Evolutionary conservation across 2,888 invertebrate species (phyloP), one percentile per base, ranked within the genome.

Genomic region (Harpagoxenus sublaevis): DNA sequence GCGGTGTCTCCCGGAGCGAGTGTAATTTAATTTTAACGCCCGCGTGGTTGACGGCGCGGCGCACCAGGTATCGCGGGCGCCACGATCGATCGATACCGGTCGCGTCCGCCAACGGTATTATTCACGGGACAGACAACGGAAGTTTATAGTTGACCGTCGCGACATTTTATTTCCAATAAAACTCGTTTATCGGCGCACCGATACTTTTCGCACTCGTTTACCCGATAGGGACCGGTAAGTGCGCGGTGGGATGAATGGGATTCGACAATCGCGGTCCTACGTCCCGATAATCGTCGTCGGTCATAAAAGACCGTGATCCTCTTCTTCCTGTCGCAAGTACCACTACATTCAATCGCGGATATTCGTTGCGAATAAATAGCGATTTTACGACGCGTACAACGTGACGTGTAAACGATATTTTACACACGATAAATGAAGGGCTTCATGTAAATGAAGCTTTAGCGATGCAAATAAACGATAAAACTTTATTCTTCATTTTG

Each of bases 11-110:
- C 57, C 23, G 53, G 48, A 66, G 66, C 48, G 66, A 79, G 84
- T 66, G 81, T 86, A 90, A 90, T 90, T 89, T 85, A 86, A 89
- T 86, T 90, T 86, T 74, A 89, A 83, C 86, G 73, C 66, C 70
- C 83, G 68, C 79, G 65, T 31, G 66, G 60, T 42, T 15, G 78
- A 9, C 42, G 42, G 35, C 5, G 9, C 48, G 66, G 48, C 35
- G 45, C 65, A 77, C 75, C 75, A 53, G 86, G 68, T 83, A 88
- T 84, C 66, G 73, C 71, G 70, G 9, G 10, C 39, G 45, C 35
- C 35, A 60, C 60, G 48, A 68, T 87, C 86, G 87, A 84, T 89
- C 84, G 86, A 81, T 86, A 73, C 84, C 71, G 60, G 71, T 86
- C 66, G 42, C 35, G 23, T 66, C 63, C 82, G 63, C 70, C 73